Evolutionary conservation across 2,888 invertebrate genomes (phyloP), one percentile per base, ranked within the genome.

Genomic region (Malthinus flaveolus): DNA sequence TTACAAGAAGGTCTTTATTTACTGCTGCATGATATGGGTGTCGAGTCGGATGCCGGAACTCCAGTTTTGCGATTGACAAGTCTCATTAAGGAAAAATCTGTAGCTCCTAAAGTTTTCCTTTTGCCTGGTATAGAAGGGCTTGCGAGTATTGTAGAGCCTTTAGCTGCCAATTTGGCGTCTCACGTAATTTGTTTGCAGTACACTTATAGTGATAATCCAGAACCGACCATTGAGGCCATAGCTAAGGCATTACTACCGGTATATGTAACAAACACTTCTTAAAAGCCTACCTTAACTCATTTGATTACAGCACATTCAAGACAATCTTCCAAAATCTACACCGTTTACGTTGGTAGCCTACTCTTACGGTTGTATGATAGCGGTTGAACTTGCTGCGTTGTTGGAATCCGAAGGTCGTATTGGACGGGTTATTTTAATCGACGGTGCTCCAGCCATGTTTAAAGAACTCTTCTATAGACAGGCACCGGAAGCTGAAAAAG

Each of bases 361-460:
- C 80, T 97, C 97, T 9, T 96, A 87, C 72, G 97, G 97, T 42
- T 82, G 88, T 0, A 76, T 90, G 13, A 81, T 95, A 12, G 88
- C 90, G 0, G 77, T 95, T 54, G 91, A 95, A 74, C 79, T 96
- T 58, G 89, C 87, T 3, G 79, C 85, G 7, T 82, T 84, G 69
- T 79, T 96, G 34, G 93, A 93, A 76, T 79, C 78, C 5, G 80
- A 83, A 69, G 90, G 89, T 64, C 80, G 81, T 50, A 79, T 72
- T n/a, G 91, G 90, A 2, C 81, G 83, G 36, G 68, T 91, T 1
- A 80, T 89, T 68, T 83, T 93, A 9, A 81, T 97, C 47, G 97
- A 97, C 74, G 95, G 95, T 9, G 4, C 49, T 8, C 90, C 89
- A 0, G 83, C 85, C 36, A 84, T 85, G 73, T 77, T 90, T 15